Percentiles rank a stretch among this genome's conserved stretches.
phyloP scores from a whole-genome alignment of 2,113 vertebrate species.

The Mirounga angustirostris region DNA sequence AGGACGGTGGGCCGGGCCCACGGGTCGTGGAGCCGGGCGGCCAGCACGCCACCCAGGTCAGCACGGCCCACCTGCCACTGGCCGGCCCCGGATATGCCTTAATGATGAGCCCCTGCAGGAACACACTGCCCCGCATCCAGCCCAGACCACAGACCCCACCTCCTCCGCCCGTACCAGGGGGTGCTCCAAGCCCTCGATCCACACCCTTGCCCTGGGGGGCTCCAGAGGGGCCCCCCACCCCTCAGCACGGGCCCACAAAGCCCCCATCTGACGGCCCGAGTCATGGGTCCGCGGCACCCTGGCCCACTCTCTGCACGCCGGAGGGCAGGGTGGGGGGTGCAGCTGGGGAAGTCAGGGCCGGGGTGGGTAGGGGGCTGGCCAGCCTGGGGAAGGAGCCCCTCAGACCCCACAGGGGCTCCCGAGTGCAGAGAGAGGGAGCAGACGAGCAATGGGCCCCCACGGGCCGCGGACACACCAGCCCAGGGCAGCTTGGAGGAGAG shows the following conservation, averaged over 20 bases:
- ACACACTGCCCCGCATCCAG: too few relatives aligned
- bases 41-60: slow-evolving; percentile 53
- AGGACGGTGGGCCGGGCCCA: not conserved
- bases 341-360: not conserved
- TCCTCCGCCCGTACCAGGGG: not conserved
- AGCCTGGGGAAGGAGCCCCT: not conserved
- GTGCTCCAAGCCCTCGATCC: not conserved
- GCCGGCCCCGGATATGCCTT: not conserved
- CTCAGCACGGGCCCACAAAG: not conserved
- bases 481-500: not conserved
- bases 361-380: not conserved
- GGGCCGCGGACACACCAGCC: not conserved
- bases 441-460: too few relatives aligned
- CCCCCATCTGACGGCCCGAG: not conserved
- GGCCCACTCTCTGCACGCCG: too few relatives aligned
- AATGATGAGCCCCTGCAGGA: not conserved
- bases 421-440: not conserved
- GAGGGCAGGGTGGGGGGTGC: too few relatives aligned
- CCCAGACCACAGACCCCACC: not conserved
- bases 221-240: too few relatives aligned
- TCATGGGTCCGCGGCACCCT: too few relatives aligned
- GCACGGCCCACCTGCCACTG: slow-evolving; percentile 31
- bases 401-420: not conserved
- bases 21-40: slow-evolving; percentile 28
- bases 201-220: not conserved